Conservation (phyloP, 1,140 invertebrate genomes). For the Penaeus vannamei region DNA sequence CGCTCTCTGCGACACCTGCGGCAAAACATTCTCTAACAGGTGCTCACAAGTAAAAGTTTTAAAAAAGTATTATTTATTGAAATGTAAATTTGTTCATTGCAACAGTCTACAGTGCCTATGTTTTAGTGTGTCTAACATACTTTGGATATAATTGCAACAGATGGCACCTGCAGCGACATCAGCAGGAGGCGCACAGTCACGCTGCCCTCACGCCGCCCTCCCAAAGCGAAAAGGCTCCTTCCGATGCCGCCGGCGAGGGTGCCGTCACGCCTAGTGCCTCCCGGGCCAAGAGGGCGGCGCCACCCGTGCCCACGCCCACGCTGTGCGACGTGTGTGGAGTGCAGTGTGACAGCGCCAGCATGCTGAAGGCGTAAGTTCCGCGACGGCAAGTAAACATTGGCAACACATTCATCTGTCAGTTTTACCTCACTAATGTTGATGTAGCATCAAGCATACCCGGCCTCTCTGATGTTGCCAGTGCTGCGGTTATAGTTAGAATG, state of each 20-base stretch:
- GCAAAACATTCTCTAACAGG: constrained; percentile 57
- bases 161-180: constrained; percentile 51
- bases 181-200: constrained; percentile 41
- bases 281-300: no score
- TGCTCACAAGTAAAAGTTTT: not conserved
- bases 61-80: no score
- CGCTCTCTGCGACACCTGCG: constrained; percentile 51
- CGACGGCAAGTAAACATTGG: not conserved
- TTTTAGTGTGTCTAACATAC: no score
- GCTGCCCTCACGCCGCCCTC: not conserved
- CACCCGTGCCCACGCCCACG: not conserved
- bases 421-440: no score
- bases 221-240: not conserved
- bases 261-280: not conserved
- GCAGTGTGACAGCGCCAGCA: constrained; percentile 23
- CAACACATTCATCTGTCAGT: not conserved
- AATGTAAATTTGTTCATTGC: no score
- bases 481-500: no score
- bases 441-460: no score
- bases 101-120: no score
- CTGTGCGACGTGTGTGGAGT: constrained; percentile 62
- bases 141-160: not conserved
- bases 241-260: not conserved
- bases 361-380: constrained; percentile 50
- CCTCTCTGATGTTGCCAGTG: no score